phyloP scores from a whole-genome alignment of 2,113 vertebrate species.

The Indicator indicator region DNA sequence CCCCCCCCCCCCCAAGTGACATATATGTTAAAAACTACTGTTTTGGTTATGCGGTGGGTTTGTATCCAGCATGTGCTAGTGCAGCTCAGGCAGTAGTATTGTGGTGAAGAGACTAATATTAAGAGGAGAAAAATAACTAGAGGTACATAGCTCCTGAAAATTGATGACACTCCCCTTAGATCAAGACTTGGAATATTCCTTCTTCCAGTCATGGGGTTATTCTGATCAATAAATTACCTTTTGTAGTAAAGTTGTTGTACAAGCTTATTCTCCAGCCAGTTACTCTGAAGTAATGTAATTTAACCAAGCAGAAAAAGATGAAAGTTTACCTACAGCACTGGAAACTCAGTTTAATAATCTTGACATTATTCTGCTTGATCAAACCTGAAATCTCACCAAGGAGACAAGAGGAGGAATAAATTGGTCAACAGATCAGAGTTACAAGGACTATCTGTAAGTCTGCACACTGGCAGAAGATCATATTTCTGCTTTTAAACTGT shows the following conservation, averaged over 20 bases:
- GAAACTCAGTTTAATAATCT: background rate
- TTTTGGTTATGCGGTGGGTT: background rate
- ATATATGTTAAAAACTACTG: background rate
- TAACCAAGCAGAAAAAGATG: conserved; percentile 49
- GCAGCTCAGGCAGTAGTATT: background rate
- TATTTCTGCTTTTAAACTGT: background rate
- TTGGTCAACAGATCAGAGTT: background rate
- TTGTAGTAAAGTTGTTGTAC: background rate
- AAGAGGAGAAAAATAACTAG: background rate
- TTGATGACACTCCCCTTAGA: background rate
- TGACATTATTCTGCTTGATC: conserved; percentile 30
- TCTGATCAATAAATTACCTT: background rate
- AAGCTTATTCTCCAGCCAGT: background rate
- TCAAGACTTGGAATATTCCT: background rate
- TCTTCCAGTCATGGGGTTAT: background rate
- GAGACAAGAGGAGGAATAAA: conserved; percentile 4
- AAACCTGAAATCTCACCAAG: background rate
- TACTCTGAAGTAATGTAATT: background rate
- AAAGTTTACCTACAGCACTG: background rate
- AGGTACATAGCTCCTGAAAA: background rate
- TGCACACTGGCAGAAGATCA: background rate
- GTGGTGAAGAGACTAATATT: background rate
- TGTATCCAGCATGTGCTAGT: background rate
- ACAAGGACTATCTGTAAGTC: background rate
- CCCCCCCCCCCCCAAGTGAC: too few relatives aligned